These are phyloP conservation scores for Hydropotes inermis DNA, from an alignment of 2,113 vertebrate genomes.

Conservation along the genomic window DNA sequence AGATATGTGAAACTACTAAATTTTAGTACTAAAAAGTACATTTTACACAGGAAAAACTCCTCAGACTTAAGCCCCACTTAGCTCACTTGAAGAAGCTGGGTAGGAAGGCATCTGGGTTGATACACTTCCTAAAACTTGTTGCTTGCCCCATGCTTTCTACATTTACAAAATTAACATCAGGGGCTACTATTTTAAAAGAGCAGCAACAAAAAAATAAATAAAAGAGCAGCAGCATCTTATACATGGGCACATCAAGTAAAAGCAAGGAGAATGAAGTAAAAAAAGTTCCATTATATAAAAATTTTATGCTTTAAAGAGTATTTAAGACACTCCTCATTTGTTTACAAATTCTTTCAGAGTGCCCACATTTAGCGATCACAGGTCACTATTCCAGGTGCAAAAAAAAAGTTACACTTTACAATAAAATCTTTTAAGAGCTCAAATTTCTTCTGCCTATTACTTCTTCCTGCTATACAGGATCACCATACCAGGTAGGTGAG, in stretches of 20 bases:
- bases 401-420: slow-evolving; percentile 4
- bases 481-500: not conserved
- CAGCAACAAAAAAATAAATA: not conserved
- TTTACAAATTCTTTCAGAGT: slow-evolving; percentile 9
- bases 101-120: not conserved
- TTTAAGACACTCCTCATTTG: not conserved
- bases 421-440: not conserved
- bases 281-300: not conserved
- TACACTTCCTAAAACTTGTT: not conserved
- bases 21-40: not conserved
- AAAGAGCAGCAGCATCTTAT: not conserved
- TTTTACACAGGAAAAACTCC: not conserved
- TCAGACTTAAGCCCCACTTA: not conserved
- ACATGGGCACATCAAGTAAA: not conserved
- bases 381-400: not conserved
- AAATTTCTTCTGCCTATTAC: not conserved
- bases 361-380: not conserved
- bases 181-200: not conserved
- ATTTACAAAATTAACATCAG: not conserved
- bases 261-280: slow-evolving; percentile 1
- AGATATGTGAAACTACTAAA: not conserved
- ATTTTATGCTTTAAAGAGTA: not conserved
- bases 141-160: not conserved
- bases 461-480: not conserved
- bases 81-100: not conserved